phyloP scores from a whole-genome alignment of 2,888 invertebrate species.

The Ceramica pisi region DNA sequence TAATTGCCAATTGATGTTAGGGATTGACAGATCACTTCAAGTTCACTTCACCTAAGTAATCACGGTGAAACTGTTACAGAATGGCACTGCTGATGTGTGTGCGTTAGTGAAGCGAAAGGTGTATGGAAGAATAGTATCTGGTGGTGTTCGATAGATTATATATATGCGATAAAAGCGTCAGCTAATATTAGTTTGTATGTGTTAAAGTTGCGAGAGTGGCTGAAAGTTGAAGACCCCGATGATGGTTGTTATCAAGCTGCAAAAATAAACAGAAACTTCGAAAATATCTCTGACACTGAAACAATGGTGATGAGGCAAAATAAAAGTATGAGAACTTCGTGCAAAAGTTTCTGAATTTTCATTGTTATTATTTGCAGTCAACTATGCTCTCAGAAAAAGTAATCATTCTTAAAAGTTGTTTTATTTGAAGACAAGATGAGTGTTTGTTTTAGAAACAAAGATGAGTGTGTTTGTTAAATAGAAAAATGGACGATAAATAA shows the following conservation, averaged over 20 bases:
- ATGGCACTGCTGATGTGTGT: too few relatives aligned
- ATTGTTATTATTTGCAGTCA: slow-evolving; percentile 26
- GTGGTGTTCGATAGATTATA: not conserved
- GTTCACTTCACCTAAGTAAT: too few relatives aligned
- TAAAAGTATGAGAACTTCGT: slow-evolving; percentile 13
- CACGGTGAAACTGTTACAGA: too few relatives aligned
- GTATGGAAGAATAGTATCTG: not conserved
- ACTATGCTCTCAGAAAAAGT: slow-evolving; percentile 31
- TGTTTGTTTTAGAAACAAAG: not conserved
- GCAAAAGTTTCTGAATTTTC: slow-evolving; percentile 26
- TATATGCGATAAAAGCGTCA: not conserved
- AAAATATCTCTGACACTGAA: not conserved
- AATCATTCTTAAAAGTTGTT: slow-evolving; percentile 39
- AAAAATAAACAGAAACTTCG: slow-evolving; percentile 24
- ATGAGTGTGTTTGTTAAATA: not conserved
- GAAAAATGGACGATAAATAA: not conserved
- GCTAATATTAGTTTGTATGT: not conserved
- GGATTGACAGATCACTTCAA: too few relatives aligned
- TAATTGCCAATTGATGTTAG: too few relatives aligned
- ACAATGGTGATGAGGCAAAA: slow-evolving; percentile 33
- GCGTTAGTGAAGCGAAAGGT: too few relatives aligned
- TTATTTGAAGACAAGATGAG: slow-evolving; percentile 1
- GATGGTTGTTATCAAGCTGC: not conserved
- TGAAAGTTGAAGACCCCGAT: not conserved
- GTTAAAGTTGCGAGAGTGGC: not conserved